Base-by-base conservation (phyloP, 2,888 invertebrate genomes). In the Platerodrilus igneus region DNA sequence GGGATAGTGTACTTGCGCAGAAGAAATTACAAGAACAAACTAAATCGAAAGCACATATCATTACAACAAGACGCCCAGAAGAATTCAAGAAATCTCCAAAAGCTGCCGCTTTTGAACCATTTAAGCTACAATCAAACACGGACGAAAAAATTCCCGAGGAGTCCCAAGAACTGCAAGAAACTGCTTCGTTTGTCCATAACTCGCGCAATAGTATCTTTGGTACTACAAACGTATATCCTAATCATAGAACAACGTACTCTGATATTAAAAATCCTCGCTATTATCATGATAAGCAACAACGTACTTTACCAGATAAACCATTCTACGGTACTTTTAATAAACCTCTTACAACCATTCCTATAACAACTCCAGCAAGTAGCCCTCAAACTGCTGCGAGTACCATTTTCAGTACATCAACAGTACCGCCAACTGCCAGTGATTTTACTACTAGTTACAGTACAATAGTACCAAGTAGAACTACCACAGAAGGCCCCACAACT, bases 121-220 rank as follows among this genome's bases (percentile, higher is more conserved):
- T n/a, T n/a, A n/a, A n/a, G n/a, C n/a, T n/a, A n/a, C n/a, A n/a
- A n/a, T n/a, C n/a, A n/a, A n/a, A n/a, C n/a, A n/a, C n/a, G n/a
- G n/a, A n/a, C n/a, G n/a, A n/a, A n/a, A n/a, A n/a, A n/a, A 53
- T 70, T 2, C 73, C 48, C 3, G 55, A 66, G 43, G 84, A 86
- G 64, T 76, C 77, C 58, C 86, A 86, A 60, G 75, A 81, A 1
- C 76, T 81, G 0, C 85, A 87, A 5, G 88, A 88, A 65, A 80
- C 83, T 4, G 83, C 84, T 0, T 85, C 87, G 0, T 87, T 88
- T 58, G 78, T 77, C 2, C 75, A 77, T 21, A 74, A 66, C 46
- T 47, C 52, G 3, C 53, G 48, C 16, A 66, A 65, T 30, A 50
- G 43, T 26, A 55, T 64, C 11, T 10, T 9, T 20, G 46, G 53